Percentiles rank a stretch among this genome's conserved stretches.
Evolutionary conservation across 2,113 vertebrate genomes (phyloP).

Genomic region (Myodes glareolus): DNA sequence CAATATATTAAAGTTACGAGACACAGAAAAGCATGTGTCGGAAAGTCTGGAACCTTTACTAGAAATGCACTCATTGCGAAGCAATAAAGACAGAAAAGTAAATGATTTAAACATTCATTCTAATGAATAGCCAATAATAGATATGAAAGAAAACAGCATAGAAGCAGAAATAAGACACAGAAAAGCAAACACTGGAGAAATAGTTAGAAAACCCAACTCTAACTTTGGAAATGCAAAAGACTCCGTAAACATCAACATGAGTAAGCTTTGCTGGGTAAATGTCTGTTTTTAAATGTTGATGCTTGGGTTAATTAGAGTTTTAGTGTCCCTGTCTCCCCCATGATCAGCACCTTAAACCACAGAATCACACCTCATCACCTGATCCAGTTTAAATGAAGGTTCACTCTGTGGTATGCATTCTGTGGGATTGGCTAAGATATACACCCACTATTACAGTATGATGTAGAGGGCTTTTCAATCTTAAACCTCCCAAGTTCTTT

Average conservation of each 20-base stretch:
- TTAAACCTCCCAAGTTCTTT: not conserved
- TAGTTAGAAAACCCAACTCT: constrained; percentile 32
- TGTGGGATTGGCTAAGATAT: not conserved
- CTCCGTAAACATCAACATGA: not conserved
- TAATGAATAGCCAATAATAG: not conserved
- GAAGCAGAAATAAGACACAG: constrained; percentile 28
- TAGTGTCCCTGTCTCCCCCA: not conserved
- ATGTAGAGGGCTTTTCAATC: not conserved
- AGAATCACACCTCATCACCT: not conserved
- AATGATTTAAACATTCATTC: not conserved
- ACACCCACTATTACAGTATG: not conserved
- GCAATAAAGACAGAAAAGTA: constrained; percentile 23
- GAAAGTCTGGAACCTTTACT: not conserved
- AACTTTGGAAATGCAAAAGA: constrained; percentile 33
- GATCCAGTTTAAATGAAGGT: not conserved
- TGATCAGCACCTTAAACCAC: not conserved
- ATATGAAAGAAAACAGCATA: constrained; percentile 33
- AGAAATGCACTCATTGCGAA: constrained; percentile 12
- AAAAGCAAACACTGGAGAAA: not conserved
- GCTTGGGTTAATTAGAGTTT: no score
- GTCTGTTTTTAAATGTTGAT: not conserved
- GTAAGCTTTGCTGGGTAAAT: not conserved
- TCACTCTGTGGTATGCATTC: not conserved
- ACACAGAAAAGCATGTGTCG: not conserved
- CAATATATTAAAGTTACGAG: not conserved